Conservation (phyloP, 1,140 invertebrate genomes). For the Drosophila nikananu region DNA sequence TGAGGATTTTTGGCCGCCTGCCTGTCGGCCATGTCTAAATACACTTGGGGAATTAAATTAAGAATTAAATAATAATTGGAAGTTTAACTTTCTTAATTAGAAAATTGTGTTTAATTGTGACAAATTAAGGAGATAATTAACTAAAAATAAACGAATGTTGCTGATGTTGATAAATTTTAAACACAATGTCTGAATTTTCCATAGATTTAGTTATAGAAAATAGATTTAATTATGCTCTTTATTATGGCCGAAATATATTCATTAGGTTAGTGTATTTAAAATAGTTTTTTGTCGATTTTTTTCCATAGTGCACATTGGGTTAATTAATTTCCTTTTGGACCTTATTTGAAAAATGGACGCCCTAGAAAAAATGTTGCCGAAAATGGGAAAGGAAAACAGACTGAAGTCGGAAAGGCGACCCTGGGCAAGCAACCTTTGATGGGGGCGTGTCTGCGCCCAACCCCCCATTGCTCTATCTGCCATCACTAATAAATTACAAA, state of each 20-base stretch:
- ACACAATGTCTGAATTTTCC: neutral
- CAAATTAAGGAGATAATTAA: neutral
- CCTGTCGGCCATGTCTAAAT: neutral
- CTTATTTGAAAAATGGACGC: constrained; percentile 43
- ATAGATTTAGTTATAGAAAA: neutral
- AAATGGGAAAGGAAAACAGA: constrained; percentile 37
- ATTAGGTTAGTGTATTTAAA: neutral
- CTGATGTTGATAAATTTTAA: neutral
- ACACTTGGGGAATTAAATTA: neutral
- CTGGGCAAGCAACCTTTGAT: constrained; percentile 28
- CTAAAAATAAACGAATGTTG: neutral
- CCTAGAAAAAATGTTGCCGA: constrained; percentile 31
- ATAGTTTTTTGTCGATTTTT: neutral
- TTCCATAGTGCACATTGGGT: constrained; percentile 27
- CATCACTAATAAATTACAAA: constrained; percentile 77
- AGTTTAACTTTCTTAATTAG: no score
- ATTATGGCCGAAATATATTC: no score
- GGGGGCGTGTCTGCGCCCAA: constrained; percentile 49
- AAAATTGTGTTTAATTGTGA: neutral
- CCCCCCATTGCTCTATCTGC: constrained; percentile 23
- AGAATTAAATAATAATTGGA: neutral
- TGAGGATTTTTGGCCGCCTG: constrained; percentile 20
- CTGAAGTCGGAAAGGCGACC: constrained; percentile 20
- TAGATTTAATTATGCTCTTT: neutral
- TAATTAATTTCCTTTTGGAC: constrained; percentile 68